Evolutionary conservation across 2,888 invertebrate genomes (phyloP).

Genomic region (Hyles lineata): DNA sequence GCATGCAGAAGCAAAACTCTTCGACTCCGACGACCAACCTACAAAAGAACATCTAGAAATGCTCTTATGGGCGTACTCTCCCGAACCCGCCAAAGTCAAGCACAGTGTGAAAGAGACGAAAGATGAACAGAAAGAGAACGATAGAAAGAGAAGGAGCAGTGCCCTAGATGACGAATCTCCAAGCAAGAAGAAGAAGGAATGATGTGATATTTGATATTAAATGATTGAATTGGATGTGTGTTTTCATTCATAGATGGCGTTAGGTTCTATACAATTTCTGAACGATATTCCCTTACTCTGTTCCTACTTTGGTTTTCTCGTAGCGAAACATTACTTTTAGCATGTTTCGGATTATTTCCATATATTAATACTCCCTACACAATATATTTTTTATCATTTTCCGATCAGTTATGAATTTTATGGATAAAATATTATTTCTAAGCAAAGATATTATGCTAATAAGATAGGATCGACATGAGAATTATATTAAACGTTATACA

Average conservation of each 20-base stretch:
- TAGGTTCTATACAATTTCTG: background rate
- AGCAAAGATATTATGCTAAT: too few relatives aligned
- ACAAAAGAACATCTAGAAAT: slow-evolving; percentile 88
- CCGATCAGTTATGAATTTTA: too few relatives aligned
- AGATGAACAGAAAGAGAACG: slow-evolving; percentile 47
- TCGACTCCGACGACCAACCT: slow-evolving; percentile 87
- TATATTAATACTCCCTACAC: too few relatives aligned
- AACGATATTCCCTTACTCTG: too few relatives aligned
- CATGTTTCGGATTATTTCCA: too few relatives aligned
- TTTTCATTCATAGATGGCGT: slow-evolving; percentile 19
- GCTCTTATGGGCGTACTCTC: slow-evolving; percentile 91
- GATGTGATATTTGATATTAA: slow-evolving; percentile 34
- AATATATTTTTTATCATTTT: too few relatives aligned
- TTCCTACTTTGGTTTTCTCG: too few relatives aligned
- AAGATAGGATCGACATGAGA: too few relatives aligned
- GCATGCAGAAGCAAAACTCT: slow-evolving; percentile 86
- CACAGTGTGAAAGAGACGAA: slow-evolving; percentile 70
- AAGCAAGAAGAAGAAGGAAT: slow-evolving; percentile 67
- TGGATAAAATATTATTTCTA: too few relatives aligned
- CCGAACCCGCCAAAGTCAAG: slow-evolving; percentile 88
- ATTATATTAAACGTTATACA: too few relatives aligned
- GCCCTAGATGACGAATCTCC: slow-evolving; percentile 59
- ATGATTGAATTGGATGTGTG: slow-evolving; percentile 8
- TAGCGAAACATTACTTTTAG: background rate
- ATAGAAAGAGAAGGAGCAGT: slow-evolving; percentile 64